Conservation (phyloP, 2,888 invertebrate species). For the Willowsia nigromaculata region DNA sequence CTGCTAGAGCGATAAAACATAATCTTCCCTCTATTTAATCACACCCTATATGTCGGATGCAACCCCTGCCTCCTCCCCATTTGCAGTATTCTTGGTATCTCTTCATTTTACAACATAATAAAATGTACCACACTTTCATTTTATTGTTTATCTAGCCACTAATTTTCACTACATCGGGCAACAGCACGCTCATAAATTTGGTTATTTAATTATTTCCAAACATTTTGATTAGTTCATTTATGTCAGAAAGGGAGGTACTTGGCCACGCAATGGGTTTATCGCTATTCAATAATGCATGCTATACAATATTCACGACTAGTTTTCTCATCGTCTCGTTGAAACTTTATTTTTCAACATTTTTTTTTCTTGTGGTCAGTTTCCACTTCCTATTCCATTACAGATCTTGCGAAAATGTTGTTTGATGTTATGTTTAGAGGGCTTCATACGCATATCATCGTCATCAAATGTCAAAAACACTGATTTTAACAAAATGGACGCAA, state of each 20-base stretch:
- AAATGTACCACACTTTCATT: no score
- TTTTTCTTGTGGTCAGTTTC: background rate
- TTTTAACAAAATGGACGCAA: background rate
- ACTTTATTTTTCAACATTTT: background rate
- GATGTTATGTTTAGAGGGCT: background rate
- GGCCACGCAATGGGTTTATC: background rate
- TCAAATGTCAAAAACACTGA: background rate
- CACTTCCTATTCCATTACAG: background rate
- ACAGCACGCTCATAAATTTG: background rate
- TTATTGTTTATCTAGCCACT: background rate
- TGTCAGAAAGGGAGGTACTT: background rate
- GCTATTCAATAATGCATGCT: background rate
- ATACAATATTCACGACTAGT: background rate
- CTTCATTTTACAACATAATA: no score
- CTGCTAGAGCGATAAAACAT: no score
- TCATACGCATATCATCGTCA: background rate
- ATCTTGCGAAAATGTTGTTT: background rate
- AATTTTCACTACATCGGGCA: background rate
- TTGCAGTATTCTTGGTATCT: no score
- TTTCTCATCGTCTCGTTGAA: background rate
- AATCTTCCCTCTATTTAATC: no score
- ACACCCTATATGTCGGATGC: no score
- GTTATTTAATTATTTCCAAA: background rate
- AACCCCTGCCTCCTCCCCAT: no score
- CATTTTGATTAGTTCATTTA: background rate